Evolutionary conservation across 2,797 vertebrate genomes (phyloP), one percentile per base, ranked within the genome.

Genomic region (Propithecus perrieri): DNA sequence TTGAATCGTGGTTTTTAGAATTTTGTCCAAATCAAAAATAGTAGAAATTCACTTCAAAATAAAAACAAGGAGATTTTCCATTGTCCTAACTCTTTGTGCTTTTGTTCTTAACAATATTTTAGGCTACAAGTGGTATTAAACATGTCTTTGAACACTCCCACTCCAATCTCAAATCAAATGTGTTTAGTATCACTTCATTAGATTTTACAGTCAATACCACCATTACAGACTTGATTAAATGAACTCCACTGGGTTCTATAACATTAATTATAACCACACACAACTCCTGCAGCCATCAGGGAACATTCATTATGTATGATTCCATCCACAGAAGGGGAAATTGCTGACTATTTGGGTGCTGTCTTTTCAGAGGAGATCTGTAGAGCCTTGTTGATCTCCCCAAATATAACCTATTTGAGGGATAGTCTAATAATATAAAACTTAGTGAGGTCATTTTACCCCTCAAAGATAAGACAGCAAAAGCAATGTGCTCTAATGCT

Each of bases 121-220:
- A 94, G 75, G 35, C 69, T 94, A 95, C 38, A 86, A 92, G 93
- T 86, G 63, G 69, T 84, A 93, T 86, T 43, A 88, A 88, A 75
- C 38, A 11, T 30, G 75, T 84, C 94, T 97, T 65, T 97, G 92
- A 91, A 89, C 59, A 96, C 71, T 89, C 65, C 57, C 69, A 86
- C 65, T 85, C 79, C 92, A 91, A 71, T 94, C 94, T 97, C 92
- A 94, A 96, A 95, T 94, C 97, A 97, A 75, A 92, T 76, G 57
- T 76, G 90, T 86, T 97, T 95, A 97, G 79, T 85, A 92, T 86
- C 92, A 95, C 92, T 97, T 97, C 97, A 96, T 97, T 97, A 97
- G 96, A 96, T 95, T 96, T 97, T 97, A 96, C 83, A 97, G 94
- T 97, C 97, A 94, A 96, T 97, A 95, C 80, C 67, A 59, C 93